Base-by-base conservation (phyloP, 2,797 vertebrate species). In the Sebastes itinus region DNA sequence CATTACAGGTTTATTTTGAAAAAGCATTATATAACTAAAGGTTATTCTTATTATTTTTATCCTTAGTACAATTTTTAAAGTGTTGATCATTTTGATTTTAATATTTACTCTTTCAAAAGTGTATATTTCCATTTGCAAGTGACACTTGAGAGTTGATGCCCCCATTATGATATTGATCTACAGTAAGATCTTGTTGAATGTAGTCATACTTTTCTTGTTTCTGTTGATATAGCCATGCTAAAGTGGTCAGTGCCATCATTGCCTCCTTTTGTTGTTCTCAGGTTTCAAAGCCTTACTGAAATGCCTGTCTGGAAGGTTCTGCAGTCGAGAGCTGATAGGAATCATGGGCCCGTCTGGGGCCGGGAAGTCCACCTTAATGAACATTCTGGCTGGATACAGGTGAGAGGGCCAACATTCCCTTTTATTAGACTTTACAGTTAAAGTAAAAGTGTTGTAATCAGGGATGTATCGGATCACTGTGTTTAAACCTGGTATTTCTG, bases 301-400 rank as follows among this genome's bases (percentile, higher is more conserved):
- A 94, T 97, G 97, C 89, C 95, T 99, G 35, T 98, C 97, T 0
- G 97, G 98, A 67, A 95, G 94, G 90, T 99, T 99, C 95, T 97
- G 96, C 93, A 97, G 95, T 77, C 91, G 92, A 35, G 97, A 99
- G 85, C 96, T 99, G 63, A 96, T 99, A 5, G 98, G 97, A 59
- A 99, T 99, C 86, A 97, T 99, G 97, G 98, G 97, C 6, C 98
- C 98, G 2, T 99, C 98, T 0, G 98, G 98, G 42, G 96, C 98
- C 0, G 98, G 98, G 28, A 99, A 99, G 88, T 99, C 98, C 65
- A 98, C 97, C 0, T 92, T 99, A 23, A 98, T 99, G 98, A 98
- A 99, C 93, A 97, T 99, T 90, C 94, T 99, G 91, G 97, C 98
- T 73, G 97, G 97, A 73, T 98, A 99, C 94, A 97, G 97, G 98